Base-by-base conservation (phyloP, 1,140 invertebrate genomes). In the Pseudobourletiella spinata region DNA sequence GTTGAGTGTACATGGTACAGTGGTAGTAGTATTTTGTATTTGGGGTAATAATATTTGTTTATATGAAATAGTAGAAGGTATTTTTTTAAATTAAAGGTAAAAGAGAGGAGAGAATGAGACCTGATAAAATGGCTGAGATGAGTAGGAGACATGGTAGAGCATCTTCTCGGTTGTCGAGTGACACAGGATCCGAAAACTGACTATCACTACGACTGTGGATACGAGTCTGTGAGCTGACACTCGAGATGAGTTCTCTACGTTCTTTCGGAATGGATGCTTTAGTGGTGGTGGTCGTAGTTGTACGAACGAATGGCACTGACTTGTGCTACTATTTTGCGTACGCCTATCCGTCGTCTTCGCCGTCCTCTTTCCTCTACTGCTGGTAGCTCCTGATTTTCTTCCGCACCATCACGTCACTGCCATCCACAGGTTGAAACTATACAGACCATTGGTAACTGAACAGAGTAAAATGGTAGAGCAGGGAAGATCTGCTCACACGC, bases 91-190 rank as follows among this genome's bases (percentile, higher is more conserved):
- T 6, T 24, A 54, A 54, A 54, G 22, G 51, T 56, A 32, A 30
- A 51, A n/a, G 48, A 6, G n/a, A 29, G 39, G n/a, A 56, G 20
- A 56, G 52, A 32, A 51, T 26, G 28, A 43, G 51, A 59, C 62
- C 62, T 58, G 62, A 51, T 63, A 59, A 15, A 64, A 60, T 46
- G 57, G 63, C 46, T 59, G 57, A 52, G 61, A 20, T 59, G 57
- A 59, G 55, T 64, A 60, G 35, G 63, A 55, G 39, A 64, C 63
- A 64, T 64, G 57, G 43, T 64, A 60, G 52, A 64, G 63, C 63
- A 59, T 64, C 57, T 59, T 64, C 59, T 52, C 51, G 32, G 43
- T 61, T 61, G n/a, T 42, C 59, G 52, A 42, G 28, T 55, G 59
- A 61, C 59, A 61, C 59, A 55, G 52, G 59, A 61, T 61, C 59